Base-by-base conservation (phyloP, 2,113 vertebrate genomes). In the Anguilla japonica region DNA sequence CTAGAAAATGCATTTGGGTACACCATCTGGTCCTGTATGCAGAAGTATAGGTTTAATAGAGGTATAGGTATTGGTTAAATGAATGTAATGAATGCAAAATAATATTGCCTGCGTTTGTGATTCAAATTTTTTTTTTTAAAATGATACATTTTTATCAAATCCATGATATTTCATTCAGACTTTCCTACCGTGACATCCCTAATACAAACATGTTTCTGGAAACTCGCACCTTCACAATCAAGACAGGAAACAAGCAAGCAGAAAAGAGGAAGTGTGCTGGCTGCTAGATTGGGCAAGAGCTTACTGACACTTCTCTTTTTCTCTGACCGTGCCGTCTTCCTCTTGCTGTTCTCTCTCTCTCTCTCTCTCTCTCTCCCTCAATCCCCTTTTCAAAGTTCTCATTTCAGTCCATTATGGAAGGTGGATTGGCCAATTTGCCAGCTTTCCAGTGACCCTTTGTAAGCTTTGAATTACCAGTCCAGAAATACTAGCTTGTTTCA, bases 191-290 rank as follows among this genome's bases (percentile, higher is more conserved):
- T 67, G 60, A 67, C 60, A 67, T 67, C 60, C 22, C 60, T 26
- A 22, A 20, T 53, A 40, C 39, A 40, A 40, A 79, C 22, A 40
- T 50, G 34, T 20, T 41, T 41, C 14, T 15, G n/a, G 34, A 71
- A 87, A 81, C 53, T 39, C 85, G 80, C 89, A 90, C 88, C 88
- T 87, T 87, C 86, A 88, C 84, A 88, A 86, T 89, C 82, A 79
- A 87, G 87, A 85, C 88, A 89, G 90, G 91, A 92, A 91, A 88
- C 63, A 40, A 88, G 82, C 86, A 75, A 56, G 57, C 87, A 67
- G 71, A 88, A 87, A 80, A 85, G 86, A 89, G 90, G 91, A 92
- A 91, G 89, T 91, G 91, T 89, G 89, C 86, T 86, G 88, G 85
- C 41, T 71, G 79, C 83, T 57, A 88, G 91, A 91, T 91, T 92